Percentiles rank a stretch among this genome's conserved stretches.
phyloP scores from a whole-genome alignment of 2,797 vertebrate genomes.

The Heterohyrax brucei region DNA sequence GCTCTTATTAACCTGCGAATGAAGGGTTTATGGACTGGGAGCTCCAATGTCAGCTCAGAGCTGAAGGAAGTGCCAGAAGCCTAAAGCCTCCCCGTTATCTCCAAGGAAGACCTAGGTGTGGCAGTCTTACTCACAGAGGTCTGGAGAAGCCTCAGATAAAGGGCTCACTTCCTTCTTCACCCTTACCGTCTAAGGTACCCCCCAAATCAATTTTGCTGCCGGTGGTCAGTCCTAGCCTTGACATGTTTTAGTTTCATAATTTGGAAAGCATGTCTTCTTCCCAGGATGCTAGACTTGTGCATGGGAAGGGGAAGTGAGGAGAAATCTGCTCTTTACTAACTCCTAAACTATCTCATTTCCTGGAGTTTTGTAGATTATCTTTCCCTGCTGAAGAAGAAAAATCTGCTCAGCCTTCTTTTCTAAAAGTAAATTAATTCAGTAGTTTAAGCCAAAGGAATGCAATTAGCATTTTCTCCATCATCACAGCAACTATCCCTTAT shows the following conservation, averaged over 20 bases:
- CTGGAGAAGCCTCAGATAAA: neutral
- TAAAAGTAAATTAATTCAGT: slow-evolving; percentile 55
- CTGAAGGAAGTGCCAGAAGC: neutral
- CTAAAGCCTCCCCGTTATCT: neutral
- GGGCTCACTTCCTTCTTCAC: neutral
- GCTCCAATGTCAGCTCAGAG: neutral
- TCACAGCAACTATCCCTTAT: neutral
- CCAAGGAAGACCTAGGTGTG: neutral
- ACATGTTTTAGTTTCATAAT: neutral
- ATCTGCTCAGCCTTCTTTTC: neutral
- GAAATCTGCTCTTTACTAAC: neutral
- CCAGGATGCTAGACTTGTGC: neutral
- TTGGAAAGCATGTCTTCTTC: neutral
- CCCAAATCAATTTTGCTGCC: neutral
- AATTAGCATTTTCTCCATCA: neutral
- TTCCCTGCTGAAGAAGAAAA: slow-evolving; percentile 9
- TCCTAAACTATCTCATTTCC: neutral
- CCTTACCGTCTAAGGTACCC: neutral
- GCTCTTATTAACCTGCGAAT: neutral
- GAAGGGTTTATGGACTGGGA: neutral
- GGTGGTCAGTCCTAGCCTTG: neutral
- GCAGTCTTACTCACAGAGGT: neutral
- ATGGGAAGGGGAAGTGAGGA: neutral
- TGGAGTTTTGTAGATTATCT: neutral
- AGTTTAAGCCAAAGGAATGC: slow-evolving; percentile 21